phyloP scores from a whole-genome alignment of 2,888 invertebrate species.

The Coenonympha arcania region DNA sequence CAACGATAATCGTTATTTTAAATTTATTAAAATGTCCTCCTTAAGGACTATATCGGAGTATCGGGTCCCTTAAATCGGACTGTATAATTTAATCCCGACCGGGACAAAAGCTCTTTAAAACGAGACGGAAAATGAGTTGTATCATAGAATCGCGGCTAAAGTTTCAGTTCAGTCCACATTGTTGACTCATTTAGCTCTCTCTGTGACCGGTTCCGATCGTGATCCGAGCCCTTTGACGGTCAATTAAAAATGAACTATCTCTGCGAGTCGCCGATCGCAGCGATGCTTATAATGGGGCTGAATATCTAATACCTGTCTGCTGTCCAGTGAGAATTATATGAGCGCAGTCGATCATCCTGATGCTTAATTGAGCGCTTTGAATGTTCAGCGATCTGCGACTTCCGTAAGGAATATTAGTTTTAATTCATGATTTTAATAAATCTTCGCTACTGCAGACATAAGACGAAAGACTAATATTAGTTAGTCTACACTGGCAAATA shows the following conservation, averaged over 20 bases:
- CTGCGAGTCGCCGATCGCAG: conserved; percentile 19
- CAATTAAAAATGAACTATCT: conserved; percentile 30
- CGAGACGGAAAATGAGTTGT: conserved; percentile 42
- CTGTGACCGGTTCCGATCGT: conserved; percentile 31
- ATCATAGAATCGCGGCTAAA: conserved; percentile 45
- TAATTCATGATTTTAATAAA: too few relatives aligned
- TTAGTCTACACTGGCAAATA: too few relatives aligned
- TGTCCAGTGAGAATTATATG: conserved; percentile 12
- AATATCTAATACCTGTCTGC: conserved; percentile 23
- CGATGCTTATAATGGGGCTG: conserved; percentile 22
- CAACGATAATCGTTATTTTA: conserved; percentile 75
- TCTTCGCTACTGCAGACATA: too few relatives aligned
- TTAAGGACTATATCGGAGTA: conserved; percentile 72
- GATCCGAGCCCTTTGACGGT: conserved; percentile 28
- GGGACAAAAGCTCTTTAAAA: conserved; percentile 59
- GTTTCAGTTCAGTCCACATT: conserved; percentile 29
- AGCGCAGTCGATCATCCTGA: conserved; percentile 6
- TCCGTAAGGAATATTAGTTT: background rate
- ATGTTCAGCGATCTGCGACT: background rate
- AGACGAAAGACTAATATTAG: too few relatives aligned
- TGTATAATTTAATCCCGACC: conserved; percentile 70
- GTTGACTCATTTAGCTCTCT: conserved; percentile 31
- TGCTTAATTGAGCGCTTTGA: conserved; percentile 8
- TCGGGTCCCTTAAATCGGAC: conserved; percentile 70
- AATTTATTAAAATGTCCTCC: conserved; percentile 75